These are phyloP conservation scores for Melipona quadrifasciata DNA, from an alignment of 1,140 invertebrate genomes.

Conservation along the genomic window DNA sequence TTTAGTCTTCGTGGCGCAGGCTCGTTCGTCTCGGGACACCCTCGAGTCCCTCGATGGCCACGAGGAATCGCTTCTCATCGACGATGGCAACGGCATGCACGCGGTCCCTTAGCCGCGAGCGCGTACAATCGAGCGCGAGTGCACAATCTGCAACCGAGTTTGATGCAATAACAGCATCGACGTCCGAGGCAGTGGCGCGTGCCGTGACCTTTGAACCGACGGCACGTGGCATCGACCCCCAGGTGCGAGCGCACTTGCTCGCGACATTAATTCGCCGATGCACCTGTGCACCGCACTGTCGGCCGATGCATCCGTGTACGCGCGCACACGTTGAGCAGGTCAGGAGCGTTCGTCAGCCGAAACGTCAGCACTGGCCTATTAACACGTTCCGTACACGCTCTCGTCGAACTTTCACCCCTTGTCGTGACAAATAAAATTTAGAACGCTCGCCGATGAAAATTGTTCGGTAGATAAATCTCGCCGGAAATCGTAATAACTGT, in stretches of 20 bases:
- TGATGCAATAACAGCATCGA: slow-evolving; percentile 40
- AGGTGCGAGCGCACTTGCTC: slow-evolving; percentile 24
- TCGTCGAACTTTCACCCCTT: neutral
- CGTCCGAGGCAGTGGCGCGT: slow-evolving; percentile 33
- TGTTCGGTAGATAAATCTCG: too few species aligned
- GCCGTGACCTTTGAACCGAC: slow-evolving; percentile 52
- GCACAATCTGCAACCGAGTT: neutral
- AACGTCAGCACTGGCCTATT: slow-evolving; percentile 4
- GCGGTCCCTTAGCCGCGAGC: neutral
- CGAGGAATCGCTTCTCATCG: neutral
- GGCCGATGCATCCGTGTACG: slow-evolving; percentile 6
- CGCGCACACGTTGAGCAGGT: slow-evolving; percentile 45
- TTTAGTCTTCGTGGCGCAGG: neutral
- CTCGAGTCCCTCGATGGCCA: neutral
- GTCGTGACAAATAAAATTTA: neutral
- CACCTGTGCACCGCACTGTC: neutral
- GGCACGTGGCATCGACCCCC: slow-evolving; percentile 41
- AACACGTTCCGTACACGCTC: neutral
- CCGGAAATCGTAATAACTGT: neutral
- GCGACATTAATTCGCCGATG: neutral
- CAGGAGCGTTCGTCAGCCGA: slow-evolving; percentile 21
- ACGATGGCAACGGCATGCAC: neutral
- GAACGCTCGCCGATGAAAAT: neutral
- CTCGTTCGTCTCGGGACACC: neutral
- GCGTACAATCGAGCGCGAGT: neutral